Percentiles rank a stretch among this genome's conserved stretches.
phyloP scores from a whole-genome alignment of 1,140 invertebrate genomes.

The Papilio glaucus region DNA sequence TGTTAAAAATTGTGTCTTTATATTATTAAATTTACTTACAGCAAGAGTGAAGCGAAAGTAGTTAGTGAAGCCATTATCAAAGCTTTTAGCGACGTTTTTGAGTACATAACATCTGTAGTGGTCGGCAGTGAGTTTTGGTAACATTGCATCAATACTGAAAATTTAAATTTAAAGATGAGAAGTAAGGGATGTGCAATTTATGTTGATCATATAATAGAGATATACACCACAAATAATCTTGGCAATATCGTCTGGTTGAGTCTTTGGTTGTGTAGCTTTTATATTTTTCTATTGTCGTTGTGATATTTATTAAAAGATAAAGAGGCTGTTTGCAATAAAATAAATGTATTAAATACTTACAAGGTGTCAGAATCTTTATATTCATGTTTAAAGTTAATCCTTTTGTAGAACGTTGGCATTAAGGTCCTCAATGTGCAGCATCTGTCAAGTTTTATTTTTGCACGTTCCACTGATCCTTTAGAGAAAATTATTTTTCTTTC shows the following conservation, averaged over 20 bases:
- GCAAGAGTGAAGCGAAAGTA: conserved; percentile 41
- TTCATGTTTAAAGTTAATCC: conserved; percentile 33
- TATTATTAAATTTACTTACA: conserved; percentile 42
- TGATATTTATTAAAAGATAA: too few relatives aligned
- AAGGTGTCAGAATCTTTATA: conserved; percentile 34
- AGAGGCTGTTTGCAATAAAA: neutral
- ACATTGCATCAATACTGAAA: conserved; percentile 48
- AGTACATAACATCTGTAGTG: conserved; percentile 50
- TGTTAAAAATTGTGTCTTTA: too few relatives aligned
- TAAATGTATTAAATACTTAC: conserved; percentile 40
- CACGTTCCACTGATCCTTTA: conserved; percentile 50
- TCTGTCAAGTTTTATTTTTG: conserved; percentile 52
- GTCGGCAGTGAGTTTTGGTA: conserved; percentile 51
- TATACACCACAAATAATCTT: too few relatives aligned
- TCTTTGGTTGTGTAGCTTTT: too few relatives aligned
- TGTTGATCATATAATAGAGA: too few relatives aligned
- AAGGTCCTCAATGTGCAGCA: conserved; percentile 45
- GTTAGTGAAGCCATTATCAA: conserved; percentile 33
- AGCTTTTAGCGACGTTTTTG: conserved; percentile 37
- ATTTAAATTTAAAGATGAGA: conserved; percentile 15
- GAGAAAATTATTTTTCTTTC: conserved; percentile 46
- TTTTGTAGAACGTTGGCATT: conserved; percentile 44
- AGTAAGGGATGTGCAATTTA: too few relatives aligned
- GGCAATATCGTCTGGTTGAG: too few relatives aligned
- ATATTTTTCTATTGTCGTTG: too few relatives aligned